Evolutionary conservation across 2,797 vertebrate species (phyloP).

Genomic region (Cryptoprocta ferox): DNA sequence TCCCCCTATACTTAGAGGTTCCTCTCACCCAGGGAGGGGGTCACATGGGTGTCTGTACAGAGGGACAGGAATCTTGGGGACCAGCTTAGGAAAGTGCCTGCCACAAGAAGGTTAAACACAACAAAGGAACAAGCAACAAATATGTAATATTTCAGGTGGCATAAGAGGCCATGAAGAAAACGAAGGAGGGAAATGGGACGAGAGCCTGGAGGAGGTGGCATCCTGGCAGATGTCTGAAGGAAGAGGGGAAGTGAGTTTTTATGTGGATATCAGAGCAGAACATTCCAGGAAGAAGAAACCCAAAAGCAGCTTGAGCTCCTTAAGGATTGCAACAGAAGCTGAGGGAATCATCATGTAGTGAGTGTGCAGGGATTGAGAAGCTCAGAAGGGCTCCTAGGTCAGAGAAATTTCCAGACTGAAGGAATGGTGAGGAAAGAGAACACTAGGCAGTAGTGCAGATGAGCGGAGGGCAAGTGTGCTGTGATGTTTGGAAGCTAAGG

Average conservation of each 20-base stretch:
- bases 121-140: neutral
- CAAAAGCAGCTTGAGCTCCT: neutral
- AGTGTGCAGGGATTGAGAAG: neutral
- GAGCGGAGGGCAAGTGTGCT: fast-evolving
- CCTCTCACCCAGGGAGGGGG: neutral
- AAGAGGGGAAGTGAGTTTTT: neutral
- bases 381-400: neutral
- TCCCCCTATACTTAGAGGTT: fast-evolving
- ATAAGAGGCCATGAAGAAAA: too few species aligned
- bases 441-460: neutral
- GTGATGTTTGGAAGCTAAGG: neutral
- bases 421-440: too few species aligned
- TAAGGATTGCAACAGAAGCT: too few species aligned
- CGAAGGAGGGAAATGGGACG: neutral
- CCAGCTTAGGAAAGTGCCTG: neutral
- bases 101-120: neutral
- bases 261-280: neutral
- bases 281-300: neutral
- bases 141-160: too few species aligned
- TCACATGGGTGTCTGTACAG: neutral
- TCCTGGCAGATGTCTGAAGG: fast-evolving
- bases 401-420: neutral
- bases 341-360: fast-evolving
- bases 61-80: neutral
- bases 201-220: neutral